Evolutionary conservation across 2,888 invertebrate species (phyloP).

Genomic region (Spisula solida): DNA sequence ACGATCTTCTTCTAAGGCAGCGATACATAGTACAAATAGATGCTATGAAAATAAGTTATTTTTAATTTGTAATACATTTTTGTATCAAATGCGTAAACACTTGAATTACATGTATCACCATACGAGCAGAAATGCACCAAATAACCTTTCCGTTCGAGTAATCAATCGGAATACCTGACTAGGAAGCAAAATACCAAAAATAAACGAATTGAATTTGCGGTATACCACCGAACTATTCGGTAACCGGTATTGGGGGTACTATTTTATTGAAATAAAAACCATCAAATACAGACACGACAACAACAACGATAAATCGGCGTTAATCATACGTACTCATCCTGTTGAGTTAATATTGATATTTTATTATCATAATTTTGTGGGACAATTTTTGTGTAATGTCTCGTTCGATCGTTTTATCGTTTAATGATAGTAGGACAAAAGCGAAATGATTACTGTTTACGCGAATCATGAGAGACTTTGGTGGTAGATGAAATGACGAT

Average conservation of each 20-base stretch:
- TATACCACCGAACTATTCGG: constrained; percentile 27
- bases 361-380: constrained; percentile 5
- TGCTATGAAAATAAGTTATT: too few species aligned
- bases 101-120: too few species aligned
- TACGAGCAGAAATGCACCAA: constrained; percentile 37
- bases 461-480: background rate
- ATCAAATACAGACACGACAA: background rate
- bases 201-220: constrained; percentile 33
- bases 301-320: background rate
- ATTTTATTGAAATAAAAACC: constrained; percentile 9
- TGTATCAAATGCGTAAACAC: background rate
- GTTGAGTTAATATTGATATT: constrained; percentile 15
- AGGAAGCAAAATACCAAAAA: constrained; percentile 6
- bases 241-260: background rate
- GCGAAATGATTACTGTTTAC: background rate
- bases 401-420: background rate
- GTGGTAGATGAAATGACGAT: background rate
- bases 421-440: background rate
- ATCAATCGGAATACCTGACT: constrained; percentile 41
- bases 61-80: background rate
- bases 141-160: constrained; percentile 65
- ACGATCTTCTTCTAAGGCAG: too few species aligned
- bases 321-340: background rate
- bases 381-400: background rate
- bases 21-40: too few species aligned